Conservation (phyloP, 2,797 vertebrate genomes). For the Chelon auratus region DNA sequence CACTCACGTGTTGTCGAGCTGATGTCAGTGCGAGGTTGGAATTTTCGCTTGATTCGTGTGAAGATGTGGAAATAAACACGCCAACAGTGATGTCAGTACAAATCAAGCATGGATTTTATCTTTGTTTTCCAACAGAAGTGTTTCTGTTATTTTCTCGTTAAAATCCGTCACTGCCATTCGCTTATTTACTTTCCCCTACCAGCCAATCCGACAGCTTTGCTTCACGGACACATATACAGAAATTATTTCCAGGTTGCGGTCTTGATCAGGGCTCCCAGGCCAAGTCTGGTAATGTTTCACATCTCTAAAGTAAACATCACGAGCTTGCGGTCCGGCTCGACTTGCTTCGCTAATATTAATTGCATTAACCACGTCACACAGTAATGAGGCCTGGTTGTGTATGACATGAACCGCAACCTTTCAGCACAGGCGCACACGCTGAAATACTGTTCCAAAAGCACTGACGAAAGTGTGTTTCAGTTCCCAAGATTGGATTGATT, state of each 20-base stretch:
- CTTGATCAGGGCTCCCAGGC: slow-evolving; percentile 8
- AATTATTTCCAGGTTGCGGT: slow-evolving; percentile 4
- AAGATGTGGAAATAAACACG: slow-evolving; percentile 67
- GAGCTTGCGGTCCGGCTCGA: slow-evolving; percentile 7
- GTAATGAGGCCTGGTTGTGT: slow-evolving; percentile 25
- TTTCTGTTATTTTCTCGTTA: slow-evolving; percentile 30
- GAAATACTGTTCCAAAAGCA: neutral
- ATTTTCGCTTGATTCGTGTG: slow-evolving; percentile 15
- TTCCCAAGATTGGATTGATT: slow-evolving; percentile 26
- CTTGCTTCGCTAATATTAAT: slow-evolving; percentile 5
- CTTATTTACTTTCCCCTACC: neutral
- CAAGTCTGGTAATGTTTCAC: slow-evolving; percentile 13
- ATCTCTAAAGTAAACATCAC: slow-evolving; percentile 1
- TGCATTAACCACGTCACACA: slow-evolving; percentile 10
- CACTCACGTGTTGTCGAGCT: slow-evolving; percentile 28
- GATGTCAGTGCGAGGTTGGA: slow-evolving; percentile 34
- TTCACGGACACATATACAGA: neutral
- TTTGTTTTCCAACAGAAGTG: slow-evolving; percentile 20
- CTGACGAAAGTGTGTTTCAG: neutral
- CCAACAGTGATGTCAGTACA: slow-evolving; percentile 51
- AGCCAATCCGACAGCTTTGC: slow-evolving; percentile 5
- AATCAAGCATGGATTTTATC: slow-evolving; percentile 12
- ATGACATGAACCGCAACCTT: slow-evolving; percentile 5
- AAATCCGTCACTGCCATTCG: neutral
- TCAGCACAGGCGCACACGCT: slow-evolving; percentile 4